Base-by-base conservation (phyloP, 2,888 invertebrate genomes). In the Phaedon cochleariae region DNA sequence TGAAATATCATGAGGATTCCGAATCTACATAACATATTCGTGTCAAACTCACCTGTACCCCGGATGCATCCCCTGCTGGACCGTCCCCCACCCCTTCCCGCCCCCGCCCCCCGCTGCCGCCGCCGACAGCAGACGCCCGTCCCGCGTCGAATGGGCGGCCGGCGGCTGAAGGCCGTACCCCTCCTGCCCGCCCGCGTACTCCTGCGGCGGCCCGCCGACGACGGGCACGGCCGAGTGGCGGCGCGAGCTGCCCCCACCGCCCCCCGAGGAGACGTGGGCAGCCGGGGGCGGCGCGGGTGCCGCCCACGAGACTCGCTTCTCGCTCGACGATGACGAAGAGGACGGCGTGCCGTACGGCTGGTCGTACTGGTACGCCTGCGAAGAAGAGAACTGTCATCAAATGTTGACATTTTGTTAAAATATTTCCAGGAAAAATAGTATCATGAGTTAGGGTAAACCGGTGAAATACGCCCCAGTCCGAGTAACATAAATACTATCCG, bases 131-230 rank as follows among this genome's bases (percentile, higher is more conserved):
- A 78, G 73, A 26, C 82, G 69, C 37, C 76, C 74, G 80, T 87
- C 87, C 62, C 87, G 83, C 64, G 85, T 84, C 73, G 87, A 88
- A 65, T 89, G 88, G 69, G 85, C 87, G 52, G 76, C 77, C 2
- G 87, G 88, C 60, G 88, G 88, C 74, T 88, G 87, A n/a, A n/a
- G n/a, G 45, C 86, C 84, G 73, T 87, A 87, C 67, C 86, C 88
- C 76, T 85, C 86, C 74, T 87, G 87, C 58, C 84, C 83, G 67
- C 86, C 88, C 76, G 85, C 86, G 74, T 87, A 87, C 58, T 84
- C 83, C 70, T 85, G 85, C 15, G 85, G 74, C 9, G 79, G 79
- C 9, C 81, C 76, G 74, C 83, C 82, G 41, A 84, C 83, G 20
- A 82, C 80, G 12, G 85, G 84, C 12, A 83, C 82, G 9, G 82